Conservation (phyloP, 92 coral and sea anemone genomes). For the Epizoanthus scotinus region DNA sequence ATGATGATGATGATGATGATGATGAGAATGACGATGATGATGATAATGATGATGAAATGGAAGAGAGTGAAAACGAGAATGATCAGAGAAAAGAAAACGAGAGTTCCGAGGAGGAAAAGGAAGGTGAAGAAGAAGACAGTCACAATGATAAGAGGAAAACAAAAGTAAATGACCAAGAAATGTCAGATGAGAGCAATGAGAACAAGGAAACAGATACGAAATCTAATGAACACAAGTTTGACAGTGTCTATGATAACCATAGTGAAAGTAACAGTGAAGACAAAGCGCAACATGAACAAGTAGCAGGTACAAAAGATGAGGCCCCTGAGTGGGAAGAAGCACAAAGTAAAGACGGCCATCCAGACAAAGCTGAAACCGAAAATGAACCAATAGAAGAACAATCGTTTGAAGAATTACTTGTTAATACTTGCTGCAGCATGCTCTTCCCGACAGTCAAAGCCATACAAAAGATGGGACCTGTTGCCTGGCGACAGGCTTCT, state of each 20-base stretch:
- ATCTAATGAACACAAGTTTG: no score
- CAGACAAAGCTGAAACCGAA: no score
- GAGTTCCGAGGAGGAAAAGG: no score
- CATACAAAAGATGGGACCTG: constrained; percentile 42
- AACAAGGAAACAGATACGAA: not conserved
- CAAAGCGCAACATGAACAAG: no score
- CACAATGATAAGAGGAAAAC: not conserved
- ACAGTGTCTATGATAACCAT: no score
- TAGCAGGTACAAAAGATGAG: no score
- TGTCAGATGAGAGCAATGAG: not conserved
- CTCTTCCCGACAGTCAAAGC: constrained; percentile 70
- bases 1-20: not conserved
- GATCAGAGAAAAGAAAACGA: not conserved
- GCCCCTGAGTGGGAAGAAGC: no score
- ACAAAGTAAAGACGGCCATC: no score
- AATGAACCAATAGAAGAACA: no score
- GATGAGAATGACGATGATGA: no score
- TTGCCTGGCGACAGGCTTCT: constrained; percentile 64
- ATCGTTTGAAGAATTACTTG: no score
- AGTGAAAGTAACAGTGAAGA: no score
- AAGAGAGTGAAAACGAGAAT: not conserved
- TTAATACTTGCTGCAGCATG: constrained; percentile 49
- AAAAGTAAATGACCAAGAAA: not conserved
- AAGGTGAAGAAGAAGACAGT: not conserved
- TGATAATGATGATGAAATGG: not conserved